These are phyloP conservation scores for Stenodera caucasica DNA, from an alignment of 2,888 invertebrate genomes.

Conservation along the genomic window DNA sequence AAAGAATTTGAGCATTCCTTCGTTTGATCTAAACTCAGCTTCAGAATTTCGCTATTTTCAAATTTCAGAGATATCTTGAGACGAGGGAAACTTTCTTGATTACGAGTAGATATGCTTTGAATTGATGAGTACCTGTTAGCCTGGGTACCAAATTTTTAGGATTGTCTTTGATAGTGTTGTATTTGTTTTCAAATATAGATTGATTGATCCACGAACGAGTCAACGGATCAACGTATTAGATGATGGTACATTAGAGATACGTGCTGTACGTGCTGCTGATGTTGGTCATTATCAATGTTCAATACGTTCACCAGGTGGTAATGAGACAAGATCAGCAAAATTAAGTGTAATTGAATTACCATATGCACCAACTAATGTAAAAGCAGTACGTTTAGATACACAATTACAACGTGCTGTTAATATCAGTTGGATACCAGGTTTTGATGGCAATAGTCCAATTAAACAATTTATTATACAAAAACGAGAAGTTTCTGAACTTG, in stretches of 20 bases:
- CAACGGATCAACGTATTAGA: slow-evolving; percentile 73
- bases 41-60: too few relatives aligned
- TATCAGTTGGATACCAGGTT: slow-evolving; percentile 93
- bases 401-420: slow-evolving; percentile 78
- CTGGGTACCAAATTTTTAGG: too few relatives aligned
- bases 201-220: slow-evolving; percentile 65
- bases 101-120: too few relatives aligned
- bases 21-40: too few relatives aligned
- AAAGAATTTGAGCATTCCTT: too few relatives aligned
- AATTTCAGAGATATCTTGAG: too few relatives aligned
- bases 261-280: slow-evolving; percentile 87
- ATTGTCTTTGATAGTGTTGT: too few relatives aligned
- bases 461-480: slow-evolving; percentile 91
- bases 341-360: slow-evolving; percentile 93
- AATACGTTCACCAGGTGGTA: slow-evolving; percentile 88
- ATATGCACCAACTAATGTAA: slow-evolving; percentile 86
- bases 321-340: slow-evolving; percentile 84
- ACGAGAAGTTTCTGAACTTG: slow-evolving; percentile 83
- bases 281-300: slow-evolving; percentile 93
- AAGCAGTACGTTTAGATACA: slow-evolving; percentile 69
- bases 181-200: slow-evolving; percentile 44
- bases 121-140: too few relatives aligned
- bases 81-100: too few relatives aligned
- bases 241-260: slow-evolving; percentile 86
- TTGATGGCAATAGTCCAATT: slow-evolving; percentile 96